Conservation (phyloP, 2,888 invertebrate species). For the Mechanitis mazaeus region DNA sequence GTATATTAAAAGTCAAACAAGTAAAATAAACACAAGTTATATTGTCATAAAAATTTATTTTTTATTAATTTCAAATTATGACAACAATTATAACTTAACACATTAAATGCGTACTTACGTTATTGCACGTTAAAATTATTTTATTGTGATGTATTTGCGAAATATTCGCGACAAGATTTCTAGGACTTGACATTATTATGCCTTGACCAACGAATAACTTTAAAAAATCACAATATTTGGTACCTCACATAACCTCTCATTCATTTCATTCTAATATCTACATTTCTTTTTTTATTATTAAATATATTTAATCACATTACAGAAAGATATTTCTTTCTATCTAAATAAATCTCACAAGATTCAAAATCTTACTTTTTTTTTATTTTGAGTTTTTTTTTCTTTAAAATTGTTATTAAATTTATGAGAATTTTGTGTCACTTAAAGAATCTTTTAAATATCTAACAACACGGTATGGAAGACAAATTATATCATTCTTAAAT, state of each 20-base stretch:
- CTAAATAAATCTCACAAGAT: conserved; percentile 15
- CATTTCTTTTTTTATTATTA: conserved; percentile 24
- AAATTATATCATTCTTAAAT: too few relatives aligned
- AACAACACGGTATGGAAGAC: too few relatives aligned
- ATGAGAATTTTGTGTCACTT: too few relatives aligned
- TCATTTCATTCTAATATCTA: conserved; percentile 21
- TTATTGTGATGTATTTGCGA: conserved; percentile 18
- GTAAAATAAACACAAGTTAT: conserved; percentile 7
- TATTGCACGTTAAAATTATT: conserved; percentile 22
- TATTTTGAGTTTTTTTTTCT: not conserved
- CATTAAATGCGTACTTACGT: conserved; percentile 31
- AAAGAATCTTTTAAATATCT: too few relatives aligned
- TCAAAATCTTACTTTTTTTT: conserved; percentile 2
- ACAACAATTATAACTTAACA: conserved; percentile 31
- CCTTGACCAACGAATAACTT: not conserved
- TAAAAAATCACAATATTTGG: conserved; percentile 35
- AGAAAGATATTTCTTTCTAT: conserved; percentile 11
- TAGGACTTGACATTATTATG: not conserved
- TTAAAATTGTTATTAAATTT: not conserved
- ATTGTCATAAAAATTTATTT: conserved; percentile 20
- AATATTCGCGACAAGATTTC: conserved; percentile 1
- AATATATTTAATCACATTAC: conserved; percentile 27
- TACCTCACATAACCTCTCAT: conserved; percentile 34
- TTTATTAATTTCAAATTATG: conserved; percentile 20
- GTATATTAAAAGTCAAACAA: too few relatives aligned